Percentiles rank a stretch among this genome's conserved stretches.
Evolutionary conservation across 2,888 invertebrate genomes (phyloP).

Genomic region (Unio delphinus): DNA sequence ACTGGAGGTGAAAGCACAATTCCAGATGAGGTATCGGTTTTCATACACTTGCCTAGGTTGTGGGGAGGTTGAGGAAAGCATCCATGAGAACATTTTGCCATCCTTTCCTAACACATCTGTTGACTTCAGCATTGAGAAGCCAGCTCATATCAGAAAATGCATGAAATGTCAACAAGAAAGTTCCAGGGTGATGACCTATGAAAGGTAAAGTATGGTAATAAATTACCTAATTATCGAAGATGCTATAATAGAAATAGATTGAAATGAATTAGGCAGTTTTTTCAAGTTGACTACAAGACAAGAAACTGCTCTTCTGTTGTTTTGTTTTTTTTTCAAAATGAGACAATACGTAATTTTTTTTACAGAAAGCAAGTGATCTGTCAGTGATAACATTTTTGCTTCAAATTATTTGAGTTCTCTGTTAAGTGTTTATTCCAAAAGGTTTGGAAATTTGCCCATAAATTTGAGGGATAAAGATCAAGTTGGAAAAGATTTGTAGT

Average conservation of each 20-base stretch:
- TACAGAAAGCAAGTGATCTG: too few species aligned
- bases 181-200: slow-evolving; percentile 53
- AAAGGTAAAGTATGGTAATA: slow-evolving; percentile 43
- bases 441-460: too few species aligned
- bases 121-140: slow-evolving; percentile 53
- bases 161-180: slow-evolving; percentile 59
- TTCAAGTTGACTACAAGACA: neutral
- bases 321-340: too few species aligned
- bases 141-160: slow-evolving; percentile 55
- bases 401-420: too few species aligned
- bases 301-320: too few species aligned
- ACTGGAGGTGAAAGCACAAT: slow-evolving; percentile 44
- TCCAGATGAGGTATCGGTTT: slow-evolving; percentile 53
- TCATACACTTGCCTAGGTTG: slow-evolving; percentile 45
- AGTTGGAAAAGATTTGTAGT: too few species aligned
- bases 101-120: slow-evolving; percentile 57
- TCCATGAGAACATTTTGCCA: slow-evolving; percentile 51
- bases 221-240: neutral
- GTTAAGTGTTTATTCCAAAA: too few species aligned
- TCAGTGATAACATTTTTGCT: too few species aligned
- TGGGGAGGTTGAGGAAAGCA: slow-evolving; percentile 43
- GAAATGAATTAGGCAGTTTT: neutral
- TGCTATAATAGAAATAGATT: neutral
- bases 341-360: too few species aligned
- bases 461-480: too few species aligned